Evolutionary conservation across 2,113 vertebrate genomes (phyloP), one percentile per base, ranked within the genome.

Genomic region (Hypanus sabinus): DNA sequence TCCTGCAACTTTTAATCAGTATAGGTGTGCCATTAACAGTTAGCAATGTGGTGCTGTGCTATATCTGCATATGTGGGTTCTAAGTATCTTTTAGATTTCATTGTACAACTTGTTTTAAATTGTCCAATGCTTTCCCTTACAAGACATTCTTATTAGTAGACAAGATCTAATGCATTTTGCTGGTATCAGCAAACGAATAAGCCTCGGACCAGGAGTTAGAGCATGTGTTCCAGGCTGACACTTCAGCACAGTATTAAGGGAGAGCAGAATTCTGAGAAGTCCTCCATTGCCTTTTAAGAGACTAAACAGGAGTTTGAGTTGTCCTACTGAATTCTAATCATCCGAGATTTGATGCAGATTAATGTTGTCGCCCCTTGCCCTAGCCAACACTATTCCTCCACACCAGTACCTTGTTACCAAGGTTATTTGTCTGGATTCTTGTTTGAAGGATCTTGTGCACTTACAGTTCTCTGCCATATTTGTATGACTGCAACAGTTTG

Each of bases 41-140:
- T 57, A 24, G 7, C 2, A 57, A 24, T 85, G 38, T 22, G 24
- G 38, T 81, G 38, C 22, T 22, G 79, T 30, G 81, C 24, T 46
- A 87, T 46, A 87, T 46, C 46, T 46, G 46, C 46, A 3, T n/a
- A 11, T n/a, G 24, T 30, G 2, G 55, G 30, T 24, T 87, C 7
- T 87, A 55, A 14, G 70, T 18, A 24, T 22, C 70, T 73, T 46
- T 65, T 65, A 65, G 62, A 65, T 65, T 65, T 76, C 73, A 76
- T n/a, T 87, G 83, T 30, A 55, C 55, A 87, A 57, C 55, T 87
- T 83, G 80, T 5, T 87, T 30, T 60, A 87, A 87, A 87, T 87
- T 87, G 24, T n/a, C 10, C 55, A 24, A 5, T 87, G 60, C 27
- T 87, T 30, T n/a, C 30, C 11, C 24, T 27, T 2, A 60, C 46